Evolutionary conservation across 2,888 invertebrate species (phyloP).

Genomic region (Eristalinus aeneus): DNA sequence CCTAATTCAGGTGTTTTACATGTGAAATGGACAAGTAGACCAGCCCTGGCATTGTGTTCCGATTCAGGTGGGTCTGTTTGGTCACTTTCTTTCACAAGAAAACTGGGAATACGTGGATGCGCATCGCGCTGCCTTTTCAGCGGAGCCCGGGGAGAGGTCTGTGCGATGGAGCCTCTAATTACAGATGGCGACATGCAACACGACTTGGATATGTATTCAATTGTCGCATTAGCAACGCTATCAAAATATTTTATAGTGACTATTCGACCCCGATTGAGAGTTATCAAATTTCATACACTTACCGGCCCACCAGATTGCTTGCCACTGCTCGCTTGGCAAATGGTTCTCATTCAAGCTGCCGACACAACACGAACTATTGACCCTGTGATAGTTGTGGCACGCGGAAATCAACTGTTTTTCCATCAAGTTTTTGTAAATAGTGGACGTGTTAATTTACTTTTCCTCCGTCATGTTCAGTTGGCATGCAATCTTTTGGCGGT

Average conservation of each 20-base stretch:
- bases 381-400: slow-evolving; percentile 94
- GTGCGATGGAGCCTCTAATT: slow-evolving; percentile 86
- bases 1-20: slow-evolving; percentile 91
- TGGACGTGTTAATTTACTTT: slow-evolving; percentile 83
- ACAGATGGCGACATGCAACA: slow-evolving; percentile 81
- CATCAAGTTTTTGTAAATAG: slow-evolving; percentile 84
- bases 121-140: slow-evolving; percentile 97
- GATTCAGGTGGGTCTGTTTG: slow-evolving; percentile 98
- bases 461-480: slow-evolving; percentile 87
- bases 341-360: slow-evolving; percentile 90
- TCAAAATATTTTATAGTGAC: slow-evolving; percentile 91
- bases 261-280: slow-evolving; percentile 88
- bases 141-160: slow-evolving; percentile 97
- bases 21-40: slow-evolving; percentile 85
- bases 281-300: slow-evolving; percentile 89
- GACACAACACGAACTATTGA: slow-evolving; percentile 86
- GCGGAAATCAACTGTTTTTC: slow-evolving; percentile 92
- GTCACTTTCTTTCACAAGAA: slow-evolving; percentile 93
- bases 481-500: slow-evolving; percentile 88
- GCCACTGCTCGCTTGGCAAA: slow-evolving; percentile 96
- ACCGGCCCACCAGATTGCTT: slow-evolving; percentile 89
- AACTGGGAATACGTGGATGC: slow-evolving; percentile 93
- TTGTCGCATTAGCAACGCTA: slow-evolving; percentile 96
- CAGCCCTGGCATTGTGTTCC: slow-evolving; percentile 89
- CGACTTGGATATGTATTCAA: slow-evolving; percentile 87